Percentiles rank a stretch among this genome's conserved stretches.
Conservation (phyloP, 2,113 vertebrate genomes). For the Microtus oregoni region DNA sequence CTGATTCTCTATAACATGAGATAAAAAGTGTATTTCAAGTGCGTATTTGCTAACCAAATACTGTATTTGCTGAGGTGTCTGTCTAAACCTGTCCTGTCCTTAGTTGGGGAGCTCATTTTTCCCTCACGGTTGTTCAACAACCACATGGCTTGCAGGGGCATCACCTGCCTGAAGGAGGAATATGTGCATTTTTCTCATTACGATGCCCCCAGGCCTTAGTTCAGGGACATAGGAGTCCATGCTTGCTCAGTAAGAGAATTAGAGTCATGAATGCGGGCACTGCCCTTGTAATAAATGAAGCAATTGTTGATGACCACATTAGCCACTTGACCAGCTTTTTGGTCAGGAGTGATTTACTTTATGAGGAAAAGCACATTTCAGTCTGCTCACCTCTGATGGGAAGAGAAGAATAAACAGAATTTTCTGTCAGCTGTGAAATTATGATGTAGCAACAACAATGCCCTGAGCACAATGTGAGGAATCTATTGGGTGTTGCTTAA, state of each 20-base stretch:
- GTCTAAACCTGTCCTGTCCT: not conserved
- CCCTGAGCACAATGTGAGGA: not conserved
- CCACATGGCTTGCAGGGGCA: not conserved
- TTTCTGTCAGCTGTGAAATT: conserved; percentile 2
- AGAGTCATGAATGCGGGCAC: not conserved
- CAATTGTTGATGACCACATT: not conserved
- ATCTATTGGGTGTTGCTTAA: not conserved
- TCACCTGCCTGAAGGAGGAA: not conserved
- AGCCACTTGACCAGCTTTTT: not conserved
- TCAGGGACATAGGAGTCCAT: not conserved
- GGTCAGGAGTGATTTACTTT: not conserved
- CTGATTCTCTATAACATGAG: not conserved
- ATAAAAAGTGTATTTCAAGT: not conserved
- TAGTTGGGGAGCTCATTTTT: not conserved
- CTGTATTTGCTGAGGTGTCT: not conserved
- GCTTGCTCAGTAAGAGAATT: not conserved
- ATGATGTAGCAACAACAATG: not conserved
- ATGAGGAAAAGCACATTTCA: not conserved
- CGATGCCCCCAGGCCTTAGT: not conserved
- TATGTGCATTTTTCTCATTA: not conserved
- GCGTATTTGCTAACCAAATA: not conserved
- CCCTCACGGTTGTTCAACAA: not conserved
- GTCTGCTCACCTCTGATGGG: not conserved
- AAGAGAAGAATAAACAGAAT: not conserved
- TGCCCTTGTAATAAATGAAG: not conserved